Evolutionary conservation across 2,888 invertebrate genomes (phyloP), one percentile per base, ranked within the genome.

Genomic region (Acrobeloides nanus): DNA sequence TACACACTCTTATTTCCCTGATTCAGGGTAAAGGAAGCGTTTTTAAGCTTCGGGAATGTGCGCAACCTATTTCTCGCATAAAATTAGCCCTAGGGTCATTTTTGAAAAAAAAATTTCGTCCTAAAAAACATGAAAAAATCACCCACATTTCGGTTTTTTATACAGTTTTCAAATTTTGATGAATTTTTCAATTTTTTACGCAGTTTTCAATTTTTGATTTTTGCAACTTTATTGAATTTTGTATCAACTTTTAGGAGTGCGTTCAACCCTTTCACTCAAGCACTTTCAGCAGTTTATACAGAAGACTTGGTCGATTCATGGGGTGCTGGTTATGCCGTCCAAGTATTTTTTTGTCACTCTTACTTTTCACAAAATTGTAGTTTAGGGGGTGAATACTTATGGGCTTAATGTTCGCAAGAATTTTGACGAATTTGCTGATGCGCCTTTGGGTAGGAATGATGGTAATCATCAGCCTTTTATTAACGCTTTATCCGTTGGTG

Each of bases 241-340:
- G n/a, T n/a, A n/a, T n/a, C n/a, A n/a, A n/a, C n/a, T n/a, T n/a
- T 3, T 62, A 43, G 45, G 15, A 45, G 21, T 21, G 45, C 66
- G 26, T 65, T 66, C 60, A 66, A 66, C 42, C 66, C 66, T 15
- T 66, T 66, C 48, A 64, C 64, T 18, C 61, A 66, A 29, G 60
- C 62, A 21, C 58, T 65, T 18, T 52, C 60, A 25, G 66, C 66
- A 4, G 57, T 59, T 27, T 66, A 48, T 51, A 62, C 57, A 34
- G 66, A 66, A 53, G 66, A 66, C 61, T 55, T 66, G 20, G 62
- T 62, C 48, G 66, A 66, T 50, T 61, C 59, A 15, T 66, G 66
- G 66, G 64, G 64, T 26, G 53, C 64, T 24, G 66, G 66, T 32
- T 62, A 57, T 39, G 66, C 63, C 3, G 58, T 65, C 15, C 64